Conservation (phyloP, 92 coral and sea anemone genomes). For the Chrysogorgia sp. region DNA sequence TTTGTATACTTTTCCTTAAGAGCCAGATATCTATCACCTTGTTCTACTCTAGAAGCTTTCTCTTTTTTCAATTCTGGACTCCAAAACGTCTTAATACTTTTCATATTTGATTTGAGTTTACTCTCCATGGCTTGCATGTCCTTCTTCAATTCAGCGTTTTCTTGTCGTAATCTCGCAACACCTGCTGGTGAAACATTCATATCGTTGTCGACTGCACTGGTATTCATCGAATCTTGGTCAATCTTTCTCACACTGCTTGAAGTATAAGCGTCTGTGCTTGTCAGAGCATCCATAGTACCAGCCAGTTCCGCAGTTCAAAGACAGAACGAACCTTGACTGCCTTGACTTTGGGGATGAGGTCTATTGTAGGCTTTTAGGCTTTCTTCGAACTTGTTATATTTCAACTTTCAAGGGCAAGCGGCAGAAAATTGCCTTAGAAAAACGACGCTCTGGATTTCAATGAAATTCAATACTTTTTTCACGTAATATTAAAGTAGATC, state of each 20-base stretch:
- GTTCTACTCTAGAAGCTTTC: slow-evolving; percentile 87
- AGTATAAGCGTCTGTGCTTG: slow-evolving; percentile 6
- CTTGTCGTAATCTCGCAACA: slow-evolving; percentile 75
- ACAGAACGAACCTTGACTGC: no score
- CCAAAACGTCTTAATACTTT: slow-evolving; percentile 97
- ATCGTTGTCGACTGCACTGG: not conserved
- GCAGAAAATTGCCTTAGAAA: slow-evolving; percentile 16
- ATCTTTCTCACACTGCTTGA: slow-evolving; percentile 24
- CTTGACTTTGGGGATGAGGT: no score
- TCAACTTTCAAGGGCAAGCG: not conserved
- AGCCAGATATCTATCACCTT: slow-evolving; percentile 74
- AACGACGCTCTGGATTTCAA: slow-evolving; percentile 6
- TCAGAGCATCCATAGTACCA: not conserved
- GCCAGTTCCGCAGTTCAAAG: not conserved
- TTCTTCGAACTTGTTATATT: not conserved
- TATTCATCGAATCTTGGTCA: slow-evolving; percentile 24
- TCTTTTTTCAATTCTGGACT: slow-evolving; percentile 98
- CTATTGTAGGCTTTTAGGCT: not conserved
- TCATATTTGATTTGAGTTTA: slow-evolving; percentile 93
- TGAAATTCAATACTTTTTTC: slow-evolving; percentile 14
- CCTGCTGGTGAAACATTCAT: slow-evolving; percentile 4
- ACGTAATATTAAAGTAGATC: slow-evolving; percentile 19
- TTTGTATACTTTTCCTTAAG: slow-evolving; percentile 84
- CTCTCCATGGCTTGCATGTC: slow-evolving; percentile 96
- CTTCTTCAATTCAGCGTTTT: slow-evolving; percentile 81